Evolutionary conservation across 2,797 vertebrate genomes (phyloP).

Genomic region (Halcyon chelicuti): DNA sequence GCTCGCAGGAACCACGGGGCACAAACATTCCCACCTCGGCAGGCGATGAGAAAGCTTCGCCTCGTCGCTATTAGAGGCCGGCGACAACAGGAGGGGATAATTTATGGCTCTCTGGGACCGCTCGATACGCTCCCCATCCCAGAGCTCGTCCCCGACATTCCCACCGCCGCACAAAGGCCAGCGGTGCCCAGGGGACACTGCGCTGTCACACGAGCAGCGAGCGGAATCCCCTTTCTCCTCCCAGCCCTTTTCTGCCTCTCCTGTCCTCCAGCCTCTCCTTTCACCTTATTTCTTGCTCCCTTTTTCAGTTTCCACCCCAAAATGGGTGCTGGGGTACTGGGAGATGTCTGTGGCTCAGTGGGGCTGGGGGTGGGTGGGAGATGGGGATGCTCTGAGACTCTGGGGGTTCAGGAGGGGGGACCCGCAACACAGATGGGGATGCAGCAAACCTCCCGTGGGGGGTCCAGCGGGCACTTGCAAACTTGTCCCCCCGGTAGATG

Average conservation of each 20-base stretch:
- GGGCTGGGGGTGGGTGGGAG: not conserved
- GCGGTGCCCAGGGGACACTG: conserved; percentile 32
- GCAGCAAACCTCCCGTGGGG: not conserved
- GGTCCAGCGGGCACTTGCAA: not conserved
- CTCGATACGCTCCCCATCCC: not conserved
- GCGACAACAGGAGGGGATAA: conserved; percentile 46
- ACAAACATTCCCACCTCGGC: conserved; percentile 51
- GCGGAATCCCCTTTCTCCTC: not conserved
- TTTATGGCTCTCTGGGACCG: conserved; percentile 56
- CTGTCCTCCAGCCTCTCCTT: not conserved
- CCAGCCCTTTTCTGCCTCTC: not conserved
- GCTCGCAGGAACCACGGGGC: not conserved
- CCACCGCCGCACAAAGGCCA: conserved; percentile 49
- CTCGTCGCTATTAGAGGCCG: not conserved
- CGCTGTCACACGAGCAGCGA: not conserved
- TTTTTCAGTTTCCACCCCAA: not conserved
- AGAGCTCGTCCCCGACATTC: conserved; percentile 14
- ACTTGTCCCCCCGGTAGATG: not conserved
- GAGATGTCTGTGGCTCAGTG: not conserved
- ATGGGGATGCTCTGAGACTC: not conserved
- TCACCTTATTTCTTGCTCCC: not conserved
- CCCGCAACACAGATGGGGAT: not conserved
- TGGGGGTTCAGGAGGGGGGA: not conserved
- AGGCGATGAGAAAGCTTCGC: conserved; percentile 47
- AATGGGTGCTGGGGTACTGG: not conserved